phyloP scores from a whole-genome alignment of 2,797 vertebrate species.

The Tapirus indicus region DNA sequence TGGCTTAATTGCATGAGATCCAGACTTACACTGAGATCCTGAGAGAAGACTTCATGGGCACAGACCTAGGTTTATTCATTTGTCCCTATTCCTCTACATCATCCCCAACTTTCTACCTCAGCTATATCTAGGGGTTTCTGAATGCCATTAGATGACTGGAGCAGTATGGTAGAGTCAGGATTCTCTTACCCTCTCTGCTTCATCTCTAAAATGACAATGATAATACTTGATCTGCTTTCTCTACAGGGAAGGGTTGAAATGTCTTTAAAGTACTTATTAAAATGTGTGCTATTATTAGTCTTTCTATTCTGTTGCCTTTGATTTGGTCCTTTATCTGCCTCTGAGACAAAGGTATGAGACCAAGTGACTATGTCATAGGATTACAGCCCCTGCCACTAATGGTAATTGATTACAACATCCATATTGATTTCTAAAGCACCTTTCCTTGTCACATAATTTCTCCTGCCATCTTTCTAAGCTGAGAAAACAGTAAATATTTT shows the following conservation, averaged over 20 bases:
- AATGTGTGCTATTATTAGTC: neutral
- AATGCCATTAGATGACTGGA: neutral
- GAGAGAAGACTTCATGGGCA: neutral
- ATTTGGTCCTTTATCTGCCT: neutral
- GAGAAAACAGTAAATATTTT: neutral
- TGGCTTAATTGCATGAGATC: conserved; percentile 27
- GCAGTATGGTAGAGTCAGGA: neutral
- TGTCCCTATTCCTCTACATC: neutral
- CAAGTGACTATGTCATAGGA: neutral
- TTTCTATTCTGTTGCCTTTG: neutral
- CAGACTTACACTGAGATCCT: neutral
- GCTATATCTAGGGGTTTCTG: neutral
- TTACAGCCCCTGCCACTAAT: too few species aligned
- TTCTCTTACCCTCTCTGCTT: neutral
- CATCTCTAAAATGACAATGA: neutral
- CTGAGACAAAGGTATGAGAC: neutral
- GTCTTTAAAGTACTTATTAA: neutral
- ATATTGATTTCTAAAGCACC: neutral
- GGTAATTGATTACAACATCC: neutral
- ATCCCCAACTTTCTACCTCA: neutral
- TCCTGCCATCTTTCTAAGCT: neutral
- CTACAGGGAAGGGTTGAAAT: neutral
- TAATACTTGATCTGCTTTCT: neutral
- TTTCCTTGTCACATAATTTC: neutral
- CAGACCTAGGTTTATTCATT: neutral